Evolutionary conservation across 2,797 vertebrate species (phyloP).

Genomic region (Anas capensis): DNA sequence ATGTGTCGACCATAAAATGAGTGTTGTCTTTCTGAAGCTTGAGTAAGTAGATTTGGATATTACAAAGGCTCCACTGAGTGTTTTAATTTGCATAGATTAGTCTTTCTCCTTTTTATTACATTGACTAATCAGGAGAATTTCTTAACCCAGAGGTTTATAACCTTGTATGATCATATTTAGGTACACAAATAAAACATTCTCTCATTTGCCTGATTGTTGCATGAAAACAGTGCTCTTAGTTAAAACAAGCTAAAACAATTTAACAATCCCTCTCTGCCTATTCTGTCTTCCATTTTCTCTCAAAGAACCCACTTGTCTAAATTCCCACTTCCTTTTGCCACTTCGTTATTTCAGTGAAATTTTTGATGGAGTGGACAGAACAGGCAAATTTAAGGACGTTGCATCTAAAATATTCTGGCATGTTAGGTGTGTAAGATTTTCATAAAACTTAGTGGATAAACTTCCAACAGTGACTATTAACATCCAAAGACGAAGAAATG

Average conservation of each 20-base stretch:
- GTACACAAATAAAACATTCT: conserved; percentile 39
- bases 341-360: background rate
- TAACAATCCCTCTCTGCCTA: background rate
- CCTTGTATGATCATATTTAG: conserved; percentile 39
- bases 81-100: conserved; percentile 74
- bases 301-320: background rate
- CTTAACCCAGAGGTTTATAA: conserved; percentile 43
- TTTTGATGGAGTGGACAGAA: background rate
- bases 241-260: conserved; percentile 10
- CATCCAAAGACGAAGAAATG: background rate
- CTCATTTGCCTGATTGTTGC: conserved; percentile 32
- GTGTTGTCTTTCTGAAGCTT: conserved; percentile 56
- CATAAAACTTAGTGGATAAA: background rate
- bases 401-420: background rate
- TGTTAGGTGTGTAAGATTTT: conserved; percentile 4
- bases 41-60: conserved; percentile 67
- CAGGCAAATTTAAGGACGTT: background rate
- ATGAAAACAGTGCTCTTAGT: conserved; percentile 9
- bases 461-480: background rate
- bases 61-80: conserved; percentile 37
- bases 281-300: background rate
- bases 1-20: conserved; percentile 33
- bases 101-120: conserved; percentile 34
- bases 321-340: background rate
- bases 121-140: conserved; percentile 57